Base-by-base conservation (phyloP, 2,888 invertebrate genomes). In the Chymomyza amoena region DNA sequence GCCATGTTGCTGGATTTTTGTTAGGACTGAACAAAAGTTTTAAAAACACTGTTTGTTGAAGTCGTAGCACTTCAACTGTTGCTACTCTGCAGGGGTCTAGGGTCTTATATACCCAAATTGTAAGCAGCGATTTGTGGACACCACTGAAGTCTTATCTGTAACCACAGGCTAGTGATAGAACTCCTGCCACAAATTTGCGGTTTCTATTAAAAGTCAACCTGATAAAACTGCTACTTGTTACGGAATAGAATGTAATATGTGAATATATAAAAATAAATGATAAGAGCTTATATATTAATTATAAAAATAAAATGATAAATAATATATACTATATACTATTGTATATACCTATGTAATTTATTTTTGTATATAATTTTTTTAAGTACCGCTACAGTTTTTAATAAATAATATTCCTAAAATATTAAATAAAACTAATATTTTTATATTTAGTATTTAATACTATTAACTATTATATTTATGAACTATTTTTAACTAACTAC, bases 1-100 rank as follows among this genome's bases (percentile, higher is more conserved):
- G 91, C 84, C 91, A 90, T 89, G n/a, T 66, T 74, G 28, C 18
- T n/a, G 59, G 32, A 50, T 13, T 60, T 20, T 36, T 6, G 56
- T 13, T 45, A 9, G 20, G 13, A 7, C 36, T 3, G 25, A 51
- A 36, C 51, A 54, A 28, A 25, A 36, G 50, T 16, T 39, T 1
- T 15, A 36, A 16, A 25, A 45, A 51, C 16, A 66, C 66, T 73
- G 75, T 71, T 61, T 32, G 64, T 70, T 20, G 66, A 71, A 73
- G 68, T 59, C 64, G 7, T 61, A 54, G 16, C 18, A 69, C 67
- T 70, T 54, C 62, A 66, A 89, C 84, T 89, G 79, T 89, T 68
- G 39, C 69, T 65, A 63, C 25, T 4, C 56, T 16, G 0, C 16
- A 45, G 1, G 0, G 28, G 0, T 1, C 0, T n/a, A 6, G 9